Percentiles rank a stretch among this genome's conserved stretches.
phyloP scores from a whole-genome alignment of 2,113 vertebrate genomes.

The Syngnathus scovelli region DNA sequence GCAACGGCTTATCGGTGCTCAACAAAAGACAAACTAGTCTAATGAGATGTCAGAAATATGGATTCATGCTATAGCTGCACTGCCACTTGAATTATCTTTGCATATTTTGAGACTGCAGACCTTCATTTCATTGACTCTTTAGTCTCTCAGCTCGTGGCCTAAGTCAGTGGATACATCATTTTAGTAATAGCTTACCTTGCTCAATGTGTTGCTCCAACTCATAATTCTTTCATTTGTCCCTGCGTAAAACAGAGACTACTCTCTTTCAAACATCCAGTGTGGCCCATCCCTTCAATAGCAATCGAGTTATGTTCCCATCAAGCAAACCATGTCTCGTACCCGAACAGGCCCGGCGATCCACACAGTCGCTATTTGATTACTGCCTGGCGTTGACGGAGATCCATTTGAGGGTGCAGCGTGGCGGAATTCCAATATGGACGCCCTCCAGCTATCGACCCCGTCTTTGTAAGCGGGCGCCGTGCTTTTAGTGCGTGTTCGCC shows the following conservation, averaged over 20 bases:
- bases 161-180: conserved; percentile 14
- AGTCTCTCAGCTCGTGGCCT: conserved; percentile 1
- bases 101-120: not conserved
- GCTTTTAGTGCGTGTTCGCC: conserved; percentile 64
- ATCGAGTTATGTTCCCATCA: conserved; percentile 65
- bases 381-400: conserved; percentile 61
- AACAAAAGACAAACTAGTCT: not conserved
- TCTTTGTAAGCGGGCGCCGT: conserved; percentile 54
- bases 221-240: conserved; percentile 33
- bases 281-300: conserved; percentile 47
- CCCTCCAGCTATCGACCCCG: conserved; percentile 72
- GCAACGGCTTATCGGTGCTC: no score
- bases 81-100: not conserved
- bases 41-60: not conserved
- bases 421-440: conserved; percentile 67
- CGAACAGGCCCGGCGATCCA: conserved; percentile 40
- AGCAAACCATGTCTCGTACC: conserved; percentile 55
- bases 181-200: conserved; percentile 21
- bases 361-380: conserved; percentile 66
- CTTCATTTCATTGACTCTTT: not conserved
- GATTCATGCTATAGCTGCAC: not conserved
- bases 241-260: conserved; percentile 18
- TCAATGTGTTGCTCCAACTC: conserved; percentile 17
- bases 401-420: conserved; percentile 62
- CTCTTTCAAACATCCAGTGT: conserved; percentile 28